Conservation (phyloP, 2,113 vertebrate species). For the Todiramphus chloris region DNA sequence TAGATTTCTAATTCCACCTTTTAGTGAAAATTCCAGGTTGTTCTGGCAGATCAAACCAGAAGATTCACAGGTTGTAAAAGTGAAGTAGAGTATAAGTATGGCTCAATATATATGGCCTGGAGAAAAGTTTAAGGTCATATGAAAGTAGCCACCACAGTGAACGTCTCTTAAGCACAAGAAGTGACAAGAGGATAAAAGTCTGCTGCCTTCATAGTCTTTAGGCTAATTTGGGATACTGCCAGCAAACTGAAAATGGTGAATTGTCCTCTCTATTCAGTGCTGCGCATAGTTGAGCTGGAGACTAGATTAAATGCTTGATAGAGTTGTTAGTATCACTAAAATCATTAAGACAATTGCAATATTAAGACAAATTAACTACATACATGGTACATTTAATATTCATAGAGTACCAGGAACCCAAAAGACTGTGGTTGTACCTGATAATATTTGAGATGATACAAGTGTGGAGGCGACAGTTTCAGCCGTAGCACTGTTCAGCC, state of each 20-base stretch:
- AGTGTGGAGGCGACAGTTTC: neutral
- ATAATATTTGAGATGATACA: neutral
- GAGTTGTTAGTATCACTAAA: neutral
- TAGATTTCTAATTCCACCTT: neutral
- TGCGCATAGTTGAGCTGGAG: neutral
- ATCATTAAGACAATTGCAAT: neutral
- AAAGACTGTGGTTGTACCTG: neutral
- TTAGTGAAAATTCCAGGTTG: neutral
- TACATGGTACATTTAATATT: neutral
- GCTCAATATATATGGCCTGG: neutral
- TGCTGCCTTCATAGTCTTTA: neutral
- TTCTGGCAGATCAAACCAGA: neutral
- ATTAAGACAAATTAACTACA: neutral
- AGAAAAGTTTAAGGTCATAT: neutral
- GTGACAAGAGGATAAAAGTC: neutral
- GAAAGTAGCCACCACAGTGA: neutral
- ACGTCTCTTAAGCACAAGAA: neutral
- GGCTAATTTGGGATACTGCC: neutral
- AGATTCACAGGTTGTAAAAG: neutral
- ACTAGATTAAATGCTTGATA: neutral
- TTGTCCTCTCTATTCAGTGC: neutral
- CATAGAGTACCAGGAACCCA: neutral
- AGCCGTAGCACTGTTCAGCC: neutral
- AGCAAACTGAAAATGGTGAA: neutral
- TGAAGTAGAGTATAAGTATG: neutral